phyloP scores from a whole-genome alignment of 2,113 vertebrate genomes.

The Trachemys scripta region DNA sequence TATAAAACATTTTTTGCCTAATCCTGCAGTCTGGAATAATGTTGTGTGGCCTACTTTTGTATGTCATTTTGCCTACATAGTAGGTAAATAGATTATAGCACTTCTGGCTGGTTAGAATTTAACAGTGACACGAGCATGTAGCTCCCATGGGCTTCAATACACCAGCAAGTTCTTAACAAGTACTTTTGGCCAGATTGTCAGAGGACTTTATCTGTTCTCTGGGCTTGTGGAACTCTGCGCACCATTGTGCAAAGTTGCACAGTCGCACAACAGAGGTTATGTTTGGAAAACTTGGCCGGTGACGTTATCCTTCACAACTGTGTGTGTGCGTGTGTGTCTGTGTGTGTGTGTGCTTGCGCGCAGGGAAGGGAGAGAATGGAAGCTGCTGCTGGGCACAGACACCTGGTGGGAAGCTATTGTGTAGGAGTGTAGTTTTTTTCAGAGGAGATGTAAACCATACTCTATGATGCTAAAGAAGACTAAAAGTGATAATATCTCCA shows the following conservation, averaged over 20 bases:
- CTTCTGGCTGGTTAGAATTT: neutral
- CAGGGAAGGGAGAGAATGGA: neutral
- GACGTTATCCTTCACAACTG: too few species aligned
- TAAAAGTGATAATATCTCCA: neutral
- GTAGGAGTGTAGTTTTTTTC: neutral
- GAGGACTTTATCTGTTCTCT: neutral
- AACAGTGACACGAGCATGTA: neutral
- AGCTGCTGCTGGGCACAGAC: neutral
- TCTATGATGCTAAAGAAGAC: neutral
- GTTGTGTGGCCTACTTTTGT: neutral
- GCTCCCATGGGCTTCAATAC: neutral
- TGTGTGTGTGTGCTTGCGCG: rapidly evolving
- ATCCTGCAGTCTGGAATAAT: neutral
- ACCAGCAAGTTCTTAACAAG: neutral
- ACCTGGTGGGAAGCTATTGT: neutral
- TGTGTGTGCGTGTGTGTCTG: too few species aligned
- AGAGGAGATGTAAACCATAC: neutral
- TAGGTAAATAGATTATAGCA: neutral
- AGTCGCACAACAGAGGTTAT: neutral
- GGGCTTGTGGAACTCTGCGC: rapidly evolving
- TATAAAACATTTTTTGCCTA: neutral
- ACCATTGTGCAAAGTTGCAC: neutral
- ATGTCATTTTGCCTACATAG: neutral
- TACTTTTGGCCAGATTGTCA: neutral
- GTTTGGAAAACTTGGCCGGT: neutral